phyloP scores from a whole-genome alignment of 2,888 invertebrate species.

The Mechanitis messenoides region DNA sequence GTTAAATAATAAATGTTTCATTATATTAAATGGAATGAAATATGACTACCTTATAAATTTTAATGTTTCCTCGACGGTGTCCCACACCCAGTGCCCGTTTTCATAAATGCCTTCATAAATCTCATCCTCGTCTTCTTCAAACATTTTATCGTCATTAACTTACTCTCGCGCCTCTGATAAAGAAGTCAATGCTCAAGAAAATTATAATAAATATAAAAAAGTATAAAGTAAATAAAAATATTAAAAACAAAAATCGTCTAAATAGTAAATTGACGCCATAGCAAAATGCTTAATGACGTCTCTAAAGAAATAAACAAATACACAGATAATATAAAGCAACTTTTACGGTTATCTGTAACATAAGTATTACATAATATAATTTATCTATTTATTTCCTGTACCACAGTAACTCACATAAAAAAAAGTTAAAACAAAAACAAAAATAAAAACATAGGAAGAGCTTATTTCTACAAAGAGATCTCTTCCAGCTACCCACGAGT shows the following conservation, averaged over 20 bases:
- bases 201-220: not conserved
- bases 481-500: too few species aligned
- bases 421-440: too few species aligned
- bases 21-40: conserved; percentile 7
- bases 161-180: conserved; percentile 14
- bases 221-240: conserved; percentile 6
- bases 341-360: too few species aligned
- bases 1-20: conserved; percentile 1
- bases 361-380: too few species aligned
- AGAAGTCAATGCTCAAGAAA: not conserved
- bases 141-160: conserved; percentile 19
- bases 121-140: conserved; percentile 37
- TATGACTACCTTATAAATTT: conserved; percentile 38
- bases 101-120: conserved; percentile 34
- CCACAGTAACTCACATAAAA: too few species aligned
- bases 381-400: too few species aligned
- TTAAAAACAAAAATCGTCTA: conserved; percentile 3
- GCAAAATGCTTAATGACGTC: conserved; percentile 3
- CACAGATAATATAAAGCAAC: too few species aligned
- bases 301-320: not conserved
- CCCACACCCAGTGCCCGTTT: conserved; percentile 62
- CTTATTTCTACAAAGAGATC: too few species aligned
- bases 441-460: too few species aligned
- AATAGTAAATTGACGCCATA: not conserved
- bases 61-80: conserved; percentile 36